Evolutionary conservation across 2,888 invertebrate genomes (phyloP), one percentile per base, ranked within the genome.

Genomic region (Nasonia oneida): DNA sequence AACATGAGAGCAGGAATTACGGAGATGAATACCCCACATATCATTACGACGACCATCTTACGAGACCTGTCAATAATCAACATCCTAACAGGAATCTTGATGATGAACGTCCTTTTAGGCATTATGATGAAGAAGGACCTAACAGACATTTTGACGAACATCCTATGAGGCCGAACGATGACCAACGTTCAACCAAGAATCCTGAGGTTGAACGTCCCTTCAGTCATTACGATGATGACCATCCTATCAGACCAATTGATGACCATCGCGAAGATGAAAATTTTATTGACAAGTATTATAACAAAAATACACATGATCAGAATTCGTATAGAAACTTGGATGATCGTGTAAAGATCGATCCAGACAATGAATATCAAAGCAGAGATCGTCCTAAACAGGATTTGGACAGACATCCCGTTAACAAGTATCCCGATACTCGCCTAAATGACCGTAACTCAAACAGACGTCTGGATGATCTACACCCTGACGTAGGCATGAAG

Each of bases 311-410:
- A 37, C 23, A 71, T 10, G 23, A 39, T 39, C 33, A 71, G 57
- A 23, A 79, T 50, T 10, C 29, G 10, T 33, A 80, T 10, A 81
- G 29, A 42, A 67, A 82, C 67, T 50, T 14, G 6, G 39, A 53
- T 64, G 42, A 37, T 14, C 5, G n/a, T 67, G 29, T 12, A 29
- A 64, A 29, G 10, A 64, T 8, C 12, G 23, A 64, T 61, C 42
- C 64, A 8, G 15, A 70, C 3, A 39, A 64, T 57, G 42, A 75
- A 82, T 42, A 75, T 82, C 29, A 15, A 73, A 84, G 47, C 47
- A 23, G 50, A 33, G 53, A 74, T 50, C 8, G 8, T 8, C 57
- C 18, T 57, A 67, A 67, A 29, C 33, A n/a, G 8, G 23, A 67
- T 33, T 67, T 15, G 33, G 33, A 67, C 3, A 15, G 15, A n/a